Conservation (phyloP, 1,140 invertebrate species). For the Arctopsyche grandis region DNA sequence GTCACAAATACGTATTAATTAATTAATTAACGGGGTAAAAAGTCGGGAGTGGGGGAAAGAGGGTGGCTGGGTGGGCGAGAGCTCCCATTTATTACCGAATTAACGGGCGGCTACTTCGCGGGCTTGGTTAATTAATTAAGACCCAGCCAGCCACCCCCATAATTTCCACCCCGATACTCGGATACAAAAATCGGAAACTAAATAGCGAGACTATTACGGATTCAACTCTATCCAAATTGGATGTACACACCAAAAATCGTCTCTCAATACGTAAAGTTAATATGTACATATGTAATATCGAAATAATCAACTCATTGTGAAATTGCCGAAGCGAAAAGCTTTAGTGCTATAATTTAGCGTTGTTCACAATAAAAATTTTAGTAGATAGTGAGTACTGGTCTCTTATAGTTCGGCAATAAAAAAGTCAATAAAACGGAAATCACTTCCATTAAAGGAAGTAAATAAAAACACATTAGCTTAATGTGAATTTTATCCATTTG, state of each 20-base stretch:
- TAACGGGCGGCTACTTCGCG: slow-evolving; percentile 44
- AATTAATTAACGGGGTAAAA: slow-evolving; percentile 39
- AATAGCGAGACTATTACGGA: neutral
- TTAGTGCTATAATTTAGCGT: neutral
- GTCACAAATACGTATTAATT: slow-evolving; percentile 42
- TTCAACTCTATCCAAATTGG: no score
- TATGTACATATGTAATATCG: no score
- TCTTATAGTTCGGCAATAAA: neutral
- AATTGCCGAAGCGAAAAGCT: neutral
- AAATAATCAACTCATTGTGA: neutral
- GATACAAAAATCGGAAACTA: neutral
- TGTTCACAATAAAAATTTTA: slow-evolving; percentile 15
- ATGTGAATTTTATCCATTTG: slow-evolving; percentile 31
- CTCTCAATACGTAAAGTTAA: neutral
- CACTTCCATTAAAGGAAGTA: slow-evolving; percentile 30
- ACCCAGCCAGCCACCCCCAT: neutral
- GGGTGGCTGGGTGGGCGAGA: slow-evolving; percentile 10
- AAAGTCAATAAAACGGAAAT: slow-evolving; percentile 25
- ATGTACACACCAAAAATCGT: neutral
- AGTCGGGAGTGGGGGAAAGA: slow-evolving; percentile 33
- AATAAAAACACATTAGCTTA: slow-evolving; percentile 27
- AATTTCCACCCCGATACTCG: neutral
- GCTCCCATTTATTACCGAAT: slow-evolving; percentile 49
- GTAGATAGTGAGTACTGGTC: neutral
- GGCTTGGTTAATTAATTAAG: slow-evolving; percentile 49